Evolutionary conservation across 2,113 vertebrate genomes (phyloP).

Genomic region (Glaucidium brasilianum): DNA sequence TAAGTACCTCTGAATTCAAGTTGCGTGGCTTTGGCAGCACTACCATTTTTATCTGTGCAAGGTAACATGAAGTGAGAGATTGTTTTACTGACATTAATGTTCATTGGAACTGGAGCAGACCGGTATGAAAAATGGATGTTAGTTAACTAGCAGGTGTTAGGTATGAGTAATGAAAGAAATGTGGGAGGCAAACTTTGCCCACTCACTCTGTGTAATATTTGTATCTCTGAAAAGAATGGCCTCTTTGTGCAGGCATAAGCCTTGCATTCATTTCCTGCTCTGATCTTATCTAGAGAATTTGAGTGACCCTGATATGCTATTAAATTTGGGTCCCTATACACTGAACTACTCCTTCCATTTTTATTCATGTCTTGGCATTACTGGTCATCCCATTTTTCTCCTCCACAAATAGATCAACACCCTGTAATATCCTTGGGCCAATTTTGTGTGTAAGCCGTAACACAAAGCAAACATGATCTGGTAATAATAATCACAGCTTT

Average conservation of each 20-base stretch:
- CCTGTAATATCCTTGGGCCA: constrained; percentile 7
- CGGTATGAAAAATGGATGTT: constrained; percentile 29
- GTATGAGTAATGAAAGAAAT: constrained; percentile 61
- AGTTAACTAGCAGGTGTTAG: constrained; percentile 47
- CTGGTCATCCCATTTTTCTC: not conserved
- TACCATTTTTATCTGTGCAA: not conserved
- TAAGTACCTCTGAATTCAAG: not conserved
- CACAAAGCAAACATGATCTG: not conserved
- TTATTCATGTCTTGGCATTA: not conserved
- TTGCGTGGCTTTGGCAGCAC: not conserved
- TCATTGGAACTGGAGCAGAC: constrained; percentile 8
- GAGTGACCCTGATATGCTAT: constrained; percentile 25
- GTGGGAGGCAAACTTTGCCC: constrained; percentile 36
- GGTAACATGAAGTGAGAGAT: constrained; percentile 16
- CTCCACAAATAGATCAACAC: constrained; percentile 23
- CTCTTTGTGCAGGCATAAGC: constrained; percentile 51
- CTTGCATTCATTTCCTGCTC: constrained; percentile 48
- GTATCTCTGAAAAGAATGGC: constrained; percentile 24
- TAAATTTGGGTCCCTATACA: not conserved
- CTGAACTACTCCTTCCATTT: not conserved
- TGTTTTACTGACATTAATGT: constrained; percentile 21
- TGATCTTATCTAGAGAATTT: constrained; percentile 58
- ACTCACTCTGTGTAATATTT: constrained; percentile 24
- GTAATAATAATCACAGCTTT: not conserved
- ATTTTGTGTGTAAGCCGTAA: not conserved